Conservation (phyloP, 2,888 invertebrate genomes). For the Drosophila colorata region DNA sequence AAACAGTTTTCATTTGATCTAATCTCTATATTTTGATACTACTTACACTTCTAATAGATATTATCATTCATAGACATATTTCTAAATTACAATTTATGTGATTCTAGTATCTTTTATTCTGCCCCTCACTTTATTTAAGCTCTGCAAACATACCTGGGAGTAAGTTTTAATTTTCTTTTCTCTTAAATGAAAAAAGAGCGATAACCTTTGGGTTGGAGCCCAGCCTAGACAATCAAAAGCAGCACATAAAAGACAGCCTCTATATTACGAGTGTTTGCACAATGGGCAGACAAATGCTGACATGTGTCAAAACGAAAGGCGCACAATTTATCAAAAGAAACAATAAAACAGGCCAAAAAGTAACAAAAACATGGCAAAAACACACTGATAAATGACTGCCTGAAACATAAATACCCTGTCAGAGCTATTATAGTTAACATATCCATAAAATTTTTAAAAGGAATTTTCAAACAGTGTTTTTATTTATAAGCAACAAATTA, state of each 20-base stretch:
- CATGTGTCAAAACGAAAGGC: conserved; percentile 77
- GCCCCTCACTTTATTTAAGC: too few relatives aligned
- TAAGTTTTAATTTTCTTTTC: conserved; percentile 1
- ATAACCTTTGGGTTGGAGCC: conserved; percentile 52
- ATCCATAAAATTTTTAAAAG: conserved; percentile 2
- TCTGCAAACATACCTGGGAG: neutral
- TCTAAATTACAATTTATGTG: too few relatives aligned
- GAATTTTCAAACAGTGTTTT: conserved; percentile 4
- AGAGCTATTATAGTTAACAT: neutral
- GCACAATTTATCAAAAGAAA: conserved; percentile 78
- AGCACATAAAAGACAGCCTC: conserved; percentile 35
- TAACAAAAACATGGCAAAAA: conserved; percentile 29
- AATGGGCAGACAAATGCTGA: conserved; percentile 73
- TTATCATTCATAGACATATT: too few relatives aligned
- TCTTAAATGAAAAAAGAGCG: conserved; percentile 39
- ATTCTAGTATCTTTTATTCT: too few relatives aligned
- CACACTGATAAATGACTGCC: neutral
- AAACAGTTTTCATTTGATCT: too few relatives aligned
- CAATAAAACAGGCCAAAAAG: conserved; percentile 60
- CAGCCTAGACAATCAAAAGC: conserved; percentile 46
- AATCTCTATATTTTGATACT: too few relatives aligned
- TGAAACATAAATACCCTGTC: conserved; percentile 34
- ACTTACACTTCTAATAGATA: too few relatives aligned
- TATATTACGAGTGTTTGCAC: conserved; percentile 37
- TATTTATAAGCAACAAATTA: neutral